A percentile compares a stretch with the other conserved stretches of the same genome.
phyloP scores from a whole-genome alignment of 1,140 invertebrate species.

The Vanessa atalanta region DNA sequence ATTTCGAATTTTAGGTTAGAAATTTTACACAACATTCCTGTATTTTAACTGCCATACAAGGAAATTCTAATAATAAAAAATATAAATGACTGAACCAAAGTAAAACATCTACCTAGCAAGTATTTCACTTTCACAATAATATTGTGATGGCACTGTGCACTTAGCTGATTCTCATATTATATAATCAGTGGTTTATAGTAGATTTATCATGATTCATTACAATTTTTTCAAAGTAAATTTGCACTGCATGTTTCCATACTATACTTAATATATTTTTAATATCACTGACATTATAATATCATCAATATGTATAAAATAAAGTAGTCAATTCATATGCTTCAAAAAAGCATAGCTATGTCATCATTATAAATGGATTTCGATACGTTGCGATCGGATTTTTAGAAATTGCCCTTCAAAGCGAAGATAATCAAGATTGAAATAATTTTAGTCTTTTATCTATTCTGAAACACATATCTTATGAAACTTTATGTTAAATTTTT shows the following conservation, averaged over 20 bases:
- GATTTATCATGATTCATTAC: constrained; percentile 23
- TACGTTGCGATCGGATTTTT: background rate
- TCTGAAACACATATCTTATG: background rate
- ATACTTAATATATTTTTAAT: constrained; percentile 21
- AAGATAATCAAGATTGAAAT: background rate
- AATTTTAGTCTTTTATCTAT: background rate
- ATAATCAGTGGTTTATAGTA: constrained; percentile 29
- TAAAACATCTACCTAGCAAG: constrained; percentile 39
- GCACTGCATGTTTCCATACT: constrained; percentile 23
- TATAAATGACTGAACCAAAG: constrained; percentile 46
- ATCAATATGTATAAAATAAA: constrained; percentile 37
- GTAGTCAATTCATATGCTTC: constrained; percentile 63
- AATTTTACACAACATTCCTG: constrained; percentile 33
- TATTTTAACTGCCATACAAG: constrained; percentile 56
- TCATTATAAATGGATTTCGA: background rate
- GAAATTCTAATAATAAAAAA: constrained; percentile 39
- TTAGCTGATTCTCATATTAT: constrained; percentile 50
- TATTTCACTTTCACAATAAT: constrained; percentile 47
- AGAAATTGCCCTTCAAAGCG: background rate
- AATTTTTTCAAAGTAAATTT: constrained; percentile 22
- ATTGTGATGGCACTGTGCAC: constrained; percentile 71
- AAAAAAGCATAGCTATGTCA: constrained; percentile 60
- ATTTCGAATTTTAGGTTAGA: constrained; percentile 75
- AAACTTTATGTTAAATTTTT: too few relatives aligned
- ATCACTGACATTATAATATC: constrained; percentile 23